Evolutionary conservation across 2,888 invertebrate species (phyloP).

Genomic region (Argyra leucocephala): DNA sequence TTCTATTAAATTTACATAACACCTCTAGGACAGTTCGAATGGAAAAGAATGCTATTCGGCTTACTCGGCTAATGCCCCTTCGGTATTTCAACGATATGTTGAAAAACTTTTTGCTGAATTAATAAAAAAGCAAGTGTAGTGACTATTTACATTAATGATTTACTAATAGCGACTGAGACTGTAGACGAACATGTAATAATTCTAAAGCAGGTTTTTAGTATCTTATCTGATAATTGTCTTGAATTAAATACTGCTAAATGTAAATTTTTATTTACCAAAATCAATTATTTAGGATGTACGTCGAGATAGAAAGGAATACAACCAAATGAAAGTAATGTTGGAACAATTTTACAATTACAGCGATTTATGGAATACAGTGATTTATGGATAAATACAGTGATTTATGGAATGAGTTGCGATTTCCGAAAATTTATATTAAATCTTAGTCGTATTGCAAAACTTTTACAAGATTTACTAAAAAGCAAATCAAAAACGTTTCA

Average conservation of each 20-base stretch:
- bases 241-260: no score
- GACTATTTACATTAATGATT: no score
- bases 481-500: slow-evolving; percentile 15
- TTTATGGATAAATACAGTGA: slow-evolving; percentile 16
- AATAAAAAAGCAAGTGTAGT: no score
- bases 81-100: not conserved
- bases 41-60: not conserved
- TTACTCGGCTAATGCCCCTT: not conserved
- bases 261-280: slow-evolving; percentile 9
- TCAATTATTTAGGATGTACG: slow-evolving; percentile 17
- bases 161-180: no score
- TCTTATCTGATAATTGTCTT: no score
- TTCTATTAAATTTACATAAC: not conserved
- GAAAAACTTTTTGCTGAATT: not conserved
- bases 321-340: slow-evolving; percentile 10
- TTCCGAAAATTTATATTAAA: slow-evolving; percentile 11
- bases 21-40: not conserved
- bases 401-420: slow-evolving; percentile 16
- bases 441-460: slow-evolving; percentile 11
- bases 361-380: slow-evolving; percentile 14
- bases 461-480: slow-evolving; percentile 16
- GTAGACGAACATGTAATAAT: no score
- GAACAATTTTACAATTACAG: slow-evolving; percentile 5
- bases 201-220: no score
- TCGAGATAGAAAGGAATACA: slow-evolving; percentile 12